Evolutionary conservation across 2,888 invertebrate genomes (phyloP), one percentile per base, ranked within the genome.

Genomic region (Spisula solida): DNA sequence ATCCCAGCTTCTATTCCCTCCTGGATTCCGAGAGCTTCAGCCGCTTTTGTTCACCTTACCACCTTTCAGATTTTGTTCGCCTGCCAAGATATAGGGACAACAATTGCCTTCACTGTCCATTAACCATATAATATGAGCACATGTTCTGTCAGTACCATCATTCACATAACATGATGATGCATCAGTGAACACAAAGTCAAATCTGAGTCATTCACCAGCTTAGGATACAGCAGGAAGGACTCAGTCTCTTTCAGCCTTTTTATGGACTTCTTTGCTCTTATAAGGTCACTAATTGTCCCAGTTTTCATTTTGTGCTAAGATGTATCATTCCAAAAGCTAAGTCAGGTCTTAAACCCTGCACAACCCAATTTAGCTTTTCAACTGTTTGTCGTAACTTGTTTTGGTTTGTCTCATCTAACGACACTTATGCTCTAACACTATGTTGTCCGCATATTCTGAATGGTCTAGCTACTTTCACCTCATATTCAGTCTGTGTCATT

Each of bases 31-130:
- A 92, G 85, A 5, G 91, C 87, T 75, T 93, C 91, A 78, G 91
- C 93, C 29, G 92, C 93, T 12, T 90, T 85, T 18, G 90, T 93
- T 20, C 86, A 92, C 25, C 89, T 31, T 1, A 93, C 93, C 18
- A 92, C 91, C 56, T 91, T 34, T 79, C 85, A 89, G 16, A 92
- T 91, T 79, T 88, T 93, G 55, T 88, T 85, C 6, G 91, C 66
- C 12, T 91, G 79, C 93, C 92, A 93, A 29, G 60, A 91, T 47
- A 16, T n/a, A n/a, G n/a, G 90, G 91, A 78, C 88, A 92, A 78
- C 88, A 87, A 16, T 87, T 93, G 18, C 91, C 91, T 20, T 82
- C 16, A 29, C 25, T 87, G 66, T 91, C 87, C 56, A 88, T 75
- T 25, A 93, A 34, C 85, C 89, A 90, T 0, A 93, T 41, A 16